Evolutionary conservation across 2,888 invertebrate genomes (phyloP).

Genomic region (Argyresthia albistria): DNA sequence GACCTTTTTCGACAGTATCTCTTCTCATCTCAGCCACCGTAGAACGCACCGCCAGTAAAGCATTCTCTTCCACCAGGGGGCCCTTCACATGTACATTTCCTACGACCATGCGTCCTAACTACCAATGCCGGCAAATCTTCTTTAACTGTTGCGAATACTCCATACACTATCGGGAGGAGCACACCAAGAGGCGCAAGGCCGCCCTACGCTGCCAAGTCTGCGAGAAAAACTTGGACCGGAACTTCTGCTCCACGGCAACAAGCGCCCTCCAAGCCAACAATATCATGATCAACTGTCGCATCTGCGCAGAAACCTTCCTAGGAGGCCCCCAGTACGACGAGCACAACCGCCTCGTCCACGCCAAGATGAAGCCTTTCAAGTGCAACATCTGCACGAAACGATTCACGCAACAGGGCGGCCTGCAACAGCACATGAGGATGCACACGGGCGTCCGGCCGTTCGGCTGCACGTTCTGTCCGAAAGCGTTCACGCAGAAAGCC

Average conservation of each 20-base stretch:
- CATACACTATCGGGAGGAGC: conserved; percentile 56
- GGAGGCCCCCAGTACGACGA: conserved; percentile 42
- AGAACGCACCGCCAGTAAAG: too few species aligned
- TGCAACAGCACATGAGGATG: conserved; percentile 64
- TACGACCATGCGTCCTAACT: conserved; percentile 39
- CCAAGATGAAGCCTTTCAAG: conserved; percentile 54
- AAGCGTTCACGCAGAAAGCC: conserved; percentile 61
- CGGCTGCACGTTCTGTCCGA: conserved; percentile 50
- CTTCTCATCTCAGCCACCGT: too few species aligned
- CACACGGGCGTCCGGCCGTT: conserved; percentile 58
- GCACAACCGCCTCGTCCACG: conserved; percentile 48
- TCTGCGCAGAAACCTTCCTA: conserved; percentile 43
- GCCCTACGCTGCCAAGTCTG: conserved; percentile 63
- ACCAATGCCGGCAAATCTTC: conserved; percentile 56
- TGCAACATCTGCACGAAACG: conserved; percentile 54
- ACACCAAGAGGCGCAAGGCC: conserved; percentile 59
- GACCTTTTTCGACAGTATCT: too few species aligned
- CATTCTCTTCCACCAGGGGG: conserved; percentile 31
- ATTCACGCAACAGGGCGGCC: conserved; percentile 58
- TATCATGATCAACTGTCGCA: conserved; percentile 37
- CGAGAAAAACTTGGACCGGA: conserved; percentile 52
- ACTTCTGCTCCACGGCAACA: conserved; percentile 21
- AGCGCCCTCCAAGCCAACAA: conserved; percentile 20
- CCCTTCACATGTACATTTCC: conserved; percentile 60
- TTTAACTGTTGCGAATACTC: conserved; percentile 65